Conservation (phyloP, 2,888 invertebrate species). For the Lasioglossum leucozonium region DNA sequence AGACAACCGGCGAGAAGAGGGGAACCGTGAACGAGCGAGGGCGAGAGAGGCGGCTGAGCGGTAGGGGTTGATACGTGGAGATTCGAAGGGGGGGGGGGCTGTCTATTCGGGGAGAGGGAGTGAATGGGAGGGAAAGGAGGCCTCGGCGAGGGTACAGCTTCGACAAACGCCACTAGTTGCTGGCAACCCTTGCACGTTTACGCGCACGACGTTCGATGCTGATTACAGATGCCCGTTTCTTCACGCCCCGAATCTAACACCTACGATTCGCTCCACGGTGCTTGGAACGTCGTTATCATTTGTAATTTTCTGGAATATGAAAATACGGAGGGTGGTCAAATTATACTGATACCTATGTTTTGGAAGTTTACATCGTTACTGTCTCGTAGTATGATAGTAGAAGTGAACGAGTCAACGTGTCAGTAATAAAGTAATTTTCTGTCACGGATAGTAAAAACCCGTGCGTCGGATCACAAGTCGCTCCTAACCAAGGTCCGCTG, state of each 20-base stretch:
- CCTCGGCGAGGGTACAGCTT: constrained; percentile 55
- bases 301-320: neutral
- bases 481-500: neutral
- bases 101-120: constrained; percentile 62
- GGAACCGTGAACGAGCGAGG: constrained; percentile 61
- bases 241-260: neutral
- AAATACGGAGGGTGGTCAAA: too few species aligned
- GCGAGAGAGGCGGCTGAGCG: constrained; percentile 67
- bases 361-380: too few species aligned
- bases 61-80: constrained; percentile 68
- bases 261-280: neutral
- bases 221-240: constrained; percentile 19
- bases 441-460: neutral
- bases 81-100: constrained; percentile 44
- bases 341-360: too few species aligned
- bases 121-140: constrained; percentile 57
- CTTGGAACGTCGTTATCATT: neutral
- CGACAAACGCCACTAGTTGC: constrained; percentile 74
- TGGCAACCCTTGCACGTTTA: constrained; percentile 67
- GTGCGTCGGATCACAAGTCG: too few species aligned
- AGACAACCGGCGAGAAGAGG: constrained; percentile 48
- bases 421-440: neutral
- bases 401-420: too few species aligned
- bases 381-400: neutral
- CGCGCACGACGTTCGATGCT: constrained; percentile 39